Conservation (phyloP, 2,888 invertebrate genomes). For the Xylophagus ater region DNA sequence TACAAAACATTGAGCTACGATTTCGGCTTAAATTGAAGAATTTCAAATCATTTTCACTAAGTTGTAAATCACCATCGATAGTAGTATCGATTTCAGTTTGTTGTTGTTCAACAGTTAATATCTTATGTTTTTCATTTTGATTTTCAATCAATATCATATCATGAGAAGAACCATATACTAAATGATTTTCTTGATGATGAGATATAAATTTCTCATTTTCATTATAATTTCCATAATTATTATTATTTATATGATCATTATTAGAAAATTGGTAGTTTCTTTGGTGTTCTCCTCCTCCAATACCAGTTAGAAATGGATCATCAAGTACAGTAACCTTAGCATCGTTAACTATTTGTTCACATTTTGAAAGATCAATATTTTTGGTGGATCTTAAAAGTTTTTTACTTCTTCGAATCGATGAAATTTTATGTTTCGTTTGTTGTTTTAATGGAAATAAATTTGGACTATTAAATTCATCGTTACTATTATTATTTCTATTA, state of each 20-base stretch:
- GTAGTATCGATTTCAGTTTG: neutral
- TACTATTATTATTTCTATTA: slow-evolving; percentile 12
- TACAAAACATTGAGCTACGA: slow-evolving; percentile 14
- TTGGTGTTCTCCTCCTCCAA: slow-evolving; percentile 23
- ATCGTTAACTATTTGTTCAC: slow-evolving; percentile 20
- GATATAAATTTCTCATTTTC: no score
- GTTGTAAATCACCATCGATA: slow-evolving; percentile 22
- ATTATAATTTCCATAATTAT: neutral
- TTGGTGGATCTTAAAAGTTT: slow-evolving; percentile 29
- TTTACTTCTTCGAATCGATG: slow-evolving; percentile 23
- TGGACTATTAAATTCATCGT: slow-evolving; percentile 12
- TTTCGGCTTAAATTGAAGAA: slow-evolving; percentile 31
- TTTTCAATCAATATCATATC: no score
- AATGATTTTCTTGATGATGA: no score
- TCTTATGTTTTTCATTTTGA: no score
- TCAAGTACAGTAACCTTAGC: slow-evolving; percentile 38
- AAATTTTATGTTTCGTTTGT: slow-evolving; percentile 15
- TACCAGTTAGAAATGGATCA: slow-evolving; percentile 38
- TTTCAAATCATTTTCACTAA: slow-evolving; percentile 35
- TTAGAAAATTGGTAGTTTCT: slow-evolving; percentile 6
- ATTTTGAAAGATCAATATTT: slow-evolving; percentile 10
- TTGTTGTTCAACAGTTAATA: neutral
- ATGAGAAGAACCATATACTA: no score
- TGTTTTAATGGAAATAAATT: slow-evolving; percentile 21
- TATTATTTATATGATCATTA: slow-evolving; percentile 23